phyloP scores from a whole-genome alignment of 30 jellyfish, hydroid and myxozoan species.

The Turritopsis dohrnii region DNA sequence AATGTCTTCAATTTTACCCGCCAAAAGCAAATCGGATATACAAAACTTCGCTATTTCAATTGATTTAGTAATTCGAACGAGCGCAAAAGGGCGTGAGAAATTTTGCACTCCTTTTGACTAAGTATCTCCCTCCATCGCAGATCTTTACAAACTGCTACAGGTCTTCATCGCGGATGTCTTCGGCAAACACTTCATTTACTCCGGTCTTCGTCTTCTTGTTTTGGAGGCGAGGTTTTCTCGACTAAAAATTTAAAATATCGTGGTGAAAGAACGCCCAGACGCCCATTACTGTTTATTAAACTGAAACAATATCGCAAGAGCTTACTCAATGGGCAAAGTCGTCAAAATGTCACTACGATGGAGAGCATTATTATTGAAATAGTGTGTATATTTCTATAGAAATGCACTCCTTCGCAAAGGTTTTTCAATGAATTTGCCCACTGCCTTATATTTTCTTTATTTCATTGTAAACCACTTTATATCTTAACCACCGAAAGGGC shows the following conservation, averaged over 20 bases:
- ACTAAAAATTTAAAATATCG: not conserved
- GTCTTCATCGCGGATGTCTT: conserved; percentile 14
- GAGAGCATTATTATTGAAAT: too few relatives aligned
- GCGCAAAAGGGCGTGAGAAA: not conserved
- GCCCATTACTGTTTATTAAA: too few relatives aligned
- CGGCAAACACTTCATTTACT: conserved; percentile 4
- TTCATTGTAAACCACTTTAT: too few relatives aligned
- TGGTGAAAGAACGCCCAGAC: not conserved
- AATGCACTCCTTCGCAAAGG: too few relatives aligned
- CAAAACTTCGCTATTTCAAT: not conserved
- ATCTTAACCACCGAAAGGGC: too few relatives aligned
- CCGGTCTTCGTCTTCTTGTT: not conserved
- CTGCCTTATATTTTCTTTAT: too few relatives aligned
- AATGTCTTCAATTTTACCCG: not conserved
- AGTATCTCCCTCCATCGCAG: not conserved
- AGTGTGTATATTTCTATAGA: too few relatives aligned
- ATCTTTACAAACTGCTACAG: not conserved
- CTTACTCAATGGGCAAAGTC: too few relatives aligned
- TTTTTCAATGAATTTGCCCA: too few relatives aligned
- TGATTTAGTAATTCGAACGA: not conserved
- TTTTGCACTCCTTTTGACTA: not conserved
- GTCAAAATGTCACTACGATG: too few relatives aligned
- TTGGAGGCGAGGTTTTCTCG: conserved; percentile 13
- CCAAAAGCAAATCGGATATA: not conserved
- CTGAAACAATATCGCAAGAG: too few relatives aligned